Base-by-base conservation (phyloP, 2,113 vertebrate species). In the Phalacrocorax carbo region DNA sequence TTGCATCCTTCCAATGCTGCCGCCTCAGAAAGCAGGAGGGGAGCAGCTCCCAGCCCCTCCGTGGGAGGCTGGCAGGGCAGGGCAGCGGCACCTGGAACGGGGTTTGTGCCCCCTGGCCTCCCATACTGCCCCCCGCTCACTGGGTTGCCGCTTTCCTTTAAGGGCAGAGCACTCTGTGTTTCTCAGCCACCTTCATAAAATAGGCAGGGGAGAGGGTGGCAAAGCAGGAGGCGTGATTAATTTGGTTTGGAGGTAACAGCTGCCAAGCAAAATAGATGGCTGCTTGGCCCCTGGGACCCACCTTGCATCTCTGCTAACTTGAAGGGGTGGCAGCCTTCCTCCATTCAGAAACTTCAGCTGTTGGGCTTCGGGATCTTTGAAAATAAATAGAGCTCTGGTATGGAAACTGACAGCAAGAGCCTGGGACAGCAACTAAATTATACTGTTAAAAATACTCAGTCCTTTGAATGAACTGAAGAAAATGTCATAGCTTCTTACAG, bases 41-140 rank as follows among this genome's bases (percentile, higher is more conserved):
- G 14, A 82, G 49, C 46, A 65, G 9, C 13, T 15, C 60, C 40
- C 0, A 0, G 51, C 11, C 22, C 49, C 64, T 77, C 78, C 1
- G 1, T 5, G 6, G 22, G 16, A 6, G 10, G 7, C 73, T 40
- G 27, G 23, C 48, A 82, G 69, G 46, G 30, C 32, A 71, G 46
- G 25, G 7, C n/a, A 38, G 22, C 5, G 3, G 80, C 40, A 65
- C 27, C 40, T 38, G 66, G 6, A 79, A 77, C 3, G 15, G 38
- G 5, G 12, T 58, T 57, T 89, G 36, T 52, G 58, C 15, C 19
- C 36, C 11, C n/a, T 21, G 4, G 11, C 5, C 15, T 17, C 25
- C 0, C 0, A 1, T 0, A 1, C 27, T 3, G 3, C 29, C 65
- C 36, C 52, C 22, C 2, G 7, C 10, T 70, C 49, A 23, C 55